A percentile compares a stretch with the other conserved stretches of the same genome.
Evolutionary conservation across 92 coral and sea anemone species (phyloP).

Genomic region (Pocillopora meandrina): DNA sequence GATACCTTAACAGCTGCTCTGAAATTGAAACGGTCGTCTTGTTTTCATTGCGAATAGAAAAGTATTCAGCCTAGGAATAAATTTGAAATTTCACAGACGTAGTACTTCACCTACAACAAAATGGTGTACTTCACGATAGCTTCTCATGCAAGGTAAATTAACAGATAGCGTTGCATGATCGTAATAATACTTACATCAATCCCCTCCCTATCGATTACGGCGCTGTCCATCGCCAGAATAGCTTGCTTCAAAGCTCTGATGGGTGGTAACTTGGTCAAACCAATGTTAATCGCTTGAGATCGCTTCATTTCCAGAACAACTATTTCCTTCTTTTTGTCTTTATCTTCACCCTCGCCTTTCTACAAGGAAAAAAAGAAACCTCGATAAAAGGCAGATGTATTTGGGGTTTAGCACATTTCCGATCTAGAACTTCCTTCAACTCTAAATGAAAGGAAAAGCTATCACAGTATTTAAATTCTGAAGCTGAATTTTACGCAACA

Average conservation of each 20-base stretch:
- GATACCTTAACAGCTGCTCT: conserved; percentile 1
- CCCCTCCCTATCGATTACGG: conserved; percentile 92
- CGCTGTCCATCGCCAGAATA: conserved; percentile 82
- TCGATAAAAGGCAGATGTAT: no score
- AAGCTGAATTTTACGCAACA: no score
- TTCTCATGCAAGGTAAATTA: no score
- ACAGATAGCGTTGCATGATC: no score
- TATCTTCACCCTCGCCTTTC: conserved; percentile 84
- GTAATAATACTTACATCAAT: conserved; percentile 76
- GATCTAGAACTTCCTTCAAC: no score
- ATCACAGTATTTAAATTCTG: no score
- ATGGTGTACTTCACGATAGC: no score
- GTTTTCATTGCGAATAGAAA: not conserved
- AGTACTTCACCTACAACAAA: no score
- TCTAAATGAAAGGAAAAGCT: no score
- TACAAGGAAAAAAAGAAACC: conserved; percentile 35
- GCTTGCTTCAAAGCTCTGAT: conserved; percentile 89
- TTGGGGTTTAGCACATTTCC: no score
- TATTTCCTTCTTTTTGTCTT: conserved; percentile 87
- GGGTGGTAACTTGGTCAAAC: conserved; percentile 89
- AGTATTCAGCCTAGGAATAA: not conserved
- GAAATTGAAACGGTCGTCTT: not conserved
- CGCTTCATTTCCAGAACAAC: conserved; percentile 94
- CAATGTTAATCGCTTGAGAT: conserved; percentile 96
- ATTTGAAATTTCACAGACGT: no score